Base-by-base conservation (phyloP, 2,888 invertebrate species). In the Andricus quercusramuli region DNA sequence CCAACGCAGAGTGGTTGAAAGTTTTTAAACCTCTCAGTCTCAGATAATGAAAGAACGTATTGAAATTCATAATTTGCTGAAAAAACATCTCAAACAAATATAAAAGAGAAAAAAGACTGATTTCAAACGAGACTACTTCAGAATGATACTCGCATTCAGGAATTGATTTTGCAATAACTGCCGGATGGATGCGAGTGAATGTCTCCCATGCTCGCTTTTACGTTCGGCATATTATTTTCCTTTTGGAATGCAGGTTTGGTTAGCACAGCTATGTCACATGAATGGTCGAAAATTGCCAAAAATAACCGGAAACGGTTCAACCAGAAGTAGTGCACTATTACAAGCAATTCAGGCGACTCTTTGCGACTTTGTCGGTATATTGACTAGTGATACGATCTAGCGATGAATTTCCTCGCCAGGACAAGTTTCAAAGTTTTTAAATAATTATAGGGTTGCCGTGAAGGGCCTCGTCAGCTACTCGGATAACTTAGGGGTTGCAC, bases 391-490 rank as follows among this genome's bases (percentile, higher is more conserved):
- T 62, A 77, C 41, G 44, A 65, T 77, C 44, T 22, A 47, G 64
- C 15, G 29, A 51, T 64, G 37, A 44, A 20, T 65, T 41, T 13
- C 32, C 44, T 29, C 13, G 8, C 64, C 6, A 32, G 20, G 32
- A 84, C 79, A 82, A 84, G 85, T 80, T 78, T 82, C 81, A 84
- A 92, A 92, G 89, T 91, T 92, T 90, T 88, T 88, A 91, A 91
- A 92, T 91, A 91, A 92, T 92, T 91, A 91, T 89, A 91, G 88
- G 85, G 85, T 85, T 83, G 83, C 76, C 81, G 83, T 82, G 87
- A 86, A 87, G 88, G 87, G 85, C 85, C 85, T 70, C 77, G 68
- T 79, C 78, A 44, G 79, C 83, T 67, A 74, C 83, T 74, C 80
- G 74, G 32, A 74, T 74, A 56, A 56, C 74, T 22, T 74, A 59